phyloP scores from a whole-genome alignment of 2,888 invertebrate species.

The Drosophila neonasuta region DNA sequence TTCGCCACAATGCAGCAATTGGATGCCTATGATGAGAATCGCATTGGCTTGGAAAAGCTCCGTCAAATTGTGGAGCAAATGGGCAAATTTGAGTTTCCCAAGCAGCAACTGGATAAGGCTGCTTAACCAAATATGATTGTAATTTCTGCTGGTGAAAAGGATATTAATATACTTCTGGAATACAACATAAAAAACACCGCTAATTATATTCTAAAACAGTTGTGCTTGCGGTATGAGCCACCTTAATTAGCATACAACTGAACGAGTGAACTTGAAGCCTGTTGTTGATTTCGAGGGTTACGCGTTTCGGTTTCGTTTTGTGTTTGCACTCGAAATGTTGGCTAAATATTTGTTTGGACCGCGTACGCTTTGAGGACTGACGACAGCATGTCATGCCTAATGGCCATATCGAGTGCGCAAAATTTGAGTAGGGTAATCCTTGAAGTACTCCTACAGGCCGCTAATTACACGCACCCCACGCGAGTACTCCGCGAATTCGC shows the following conservation, averaged over 20 bases:
- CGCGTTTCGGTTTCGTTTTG: conserved; percentile 12
- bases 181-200: conserved; percentile 14
- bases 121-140: conserved; percentile 17
- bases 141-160: conserved; percentile 12
- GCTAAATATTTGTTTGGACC: conserved; percentile 62
- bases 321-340: conserved; percentile 62
- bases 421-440: conserved; percentile 61
- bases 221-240: conserved; percentile 3
- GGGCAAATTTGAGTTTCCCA: conserved; percentile 78
- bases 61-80: conserved; percentile 62
- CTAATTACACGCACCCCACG: conserved; percentile 56
- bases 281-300: conserved; percentile 34
- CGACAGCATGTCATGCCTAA: conserved; percentile 69
- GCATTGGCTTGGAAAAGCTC: conserved; percentile 74
- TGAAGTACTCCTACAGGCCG: conserved; percentile 30
- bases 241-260: conserved; percentile 29
- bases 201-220: conserved; percentile 38
- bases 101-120: not conserved
- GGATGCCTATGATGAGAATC: conserved; percentile 76
- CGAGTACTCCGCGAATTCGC: not conserved
- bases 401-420: conserved; percentile 59
- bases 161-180: conserved; percentile 10
- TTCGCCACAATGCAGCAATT: conserved; percentile 73
- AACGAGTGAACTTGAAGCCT: conserved; percentile 7
- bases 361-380: conserved; percentile 33